Base-by-base conservation (phyloP, 1,140 invertebrate genomes). In the Drosophila mauritiana region DNA sequence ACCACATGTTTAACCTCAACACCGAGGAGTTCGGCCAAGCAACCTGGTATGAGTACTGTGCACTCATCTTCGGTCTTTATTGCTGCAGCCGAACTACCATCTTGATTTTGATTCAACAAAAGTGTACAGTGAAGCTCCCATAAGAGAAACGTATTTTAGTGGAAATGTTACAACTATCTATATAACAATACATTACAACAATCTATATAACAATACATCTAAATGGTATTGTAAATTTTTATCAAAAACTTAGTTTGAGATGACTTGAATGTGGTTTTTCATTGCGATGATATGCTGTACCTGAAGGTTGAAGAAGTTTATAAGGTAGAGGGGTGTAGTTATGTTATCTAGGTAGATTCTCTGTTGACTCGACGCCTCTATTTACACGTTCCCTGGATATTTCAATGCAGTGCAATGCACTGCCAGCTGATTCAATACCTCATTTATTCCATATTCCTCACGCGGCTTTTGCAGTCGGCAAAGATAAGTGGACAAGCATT, bases 301-400 rank as follows among this genome's bases (percentile, higher is more conserved):
- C 10, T 4, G 2, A 20, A 20, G 17, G 2, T 11, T 4, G 8
- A 10, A 4, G 42, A 10, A 4, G 15, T 20, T 43, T 10, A 2
- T 11, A 20, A 22, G 25, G n/a, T 4, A 17, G 8, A 25, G 8
- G 20, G 20, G 20, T 2, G 20, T 22, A 17, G n/a, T 1, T 4
- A 12, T 27, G 31, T 11, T 53, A 72, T 54, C 70, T 72, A 56
- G 54, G 39, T 42, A 13, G 22, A 6, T 56, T 63, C 37, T 57
- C 53, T 31, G 11, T 31, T n/a, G 22, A n/a, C 13, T 70, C 45
- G 31, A 27, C 25, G 13, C 51, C 48, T 57, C 53, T 72, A 31
- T 75, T 72, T 75, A 48, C 67, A 57, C 40, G 52, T 31, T 36
- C 46, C 45, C 55, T 51, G 49, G 15, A 59, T 42, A n/a, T 56